These are phyloP conservation scores for Caligus rogercresseyi DNA, from an alignment of 1,140 invertebrate species.

Conservation along the genomic window DNA sequence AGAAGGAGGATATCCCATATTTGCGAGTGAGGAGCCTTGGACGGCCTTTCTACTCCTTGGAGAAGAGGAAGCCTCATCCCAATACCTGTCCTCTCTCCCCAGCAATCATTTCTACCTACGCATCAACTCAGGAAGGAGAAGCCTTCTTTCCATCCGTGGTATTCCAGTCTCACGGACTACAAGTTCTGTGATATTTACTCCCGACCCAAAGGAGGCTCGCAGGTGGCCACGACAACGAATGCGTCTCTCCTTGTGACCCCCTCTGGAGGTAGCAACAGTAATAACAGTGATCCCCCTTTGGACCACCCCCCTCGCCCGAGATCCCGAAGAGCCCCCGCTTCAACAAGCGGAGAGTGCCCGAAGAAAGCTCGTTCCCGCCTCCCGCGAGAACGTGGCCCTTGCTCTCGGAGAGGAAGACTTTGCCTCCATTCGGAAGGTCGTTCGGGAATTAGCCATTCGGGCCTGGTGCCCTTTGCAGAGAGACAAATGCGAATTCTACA, in stretches of 20 bases:
- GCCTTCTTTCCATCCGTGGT: neutral
- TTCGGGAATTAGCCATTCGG: constrained; percentile 47
- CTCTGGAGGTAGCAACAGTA: neutral
- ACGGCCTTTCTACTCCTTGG: neutral
- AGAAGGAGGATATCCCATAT: constrained; percentile 5
- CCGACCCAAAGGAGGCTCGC: neutral
- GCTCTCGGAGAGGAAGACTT: constrained; percentile 59
- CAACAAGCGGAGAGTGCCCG: neutral
- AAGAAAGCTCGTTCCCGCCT: neutral
- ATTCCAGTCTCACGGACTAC: neutral
- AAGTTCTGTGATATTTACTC: constrained; percentile 7
- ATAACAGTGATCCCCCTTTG: neutral
- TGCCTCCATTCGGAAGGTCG: constrained; percentile 60
- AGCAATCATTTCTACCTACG: neutral
- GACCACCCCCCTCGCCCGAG: neutral
- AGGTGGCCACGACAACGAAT: neutral
- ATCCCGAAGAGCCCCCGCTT: neutral
- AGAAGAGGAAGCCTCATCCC: neutral
- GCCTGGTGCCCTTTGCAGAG: constrained; percentile 73
- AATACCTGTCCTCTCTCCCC: neutral
- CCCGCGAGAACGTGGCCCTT: constrained; percentile 22
- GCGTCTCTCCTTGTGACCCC: neutral
- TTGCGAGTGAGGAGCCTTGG: neutral
- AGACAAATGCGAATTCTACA: constrained; percentile 59
- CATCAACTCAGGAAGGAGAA: neutral